Conservation (phyloP, 2,888 invertebrate species). For the Dascillus cervinus region DNA sequence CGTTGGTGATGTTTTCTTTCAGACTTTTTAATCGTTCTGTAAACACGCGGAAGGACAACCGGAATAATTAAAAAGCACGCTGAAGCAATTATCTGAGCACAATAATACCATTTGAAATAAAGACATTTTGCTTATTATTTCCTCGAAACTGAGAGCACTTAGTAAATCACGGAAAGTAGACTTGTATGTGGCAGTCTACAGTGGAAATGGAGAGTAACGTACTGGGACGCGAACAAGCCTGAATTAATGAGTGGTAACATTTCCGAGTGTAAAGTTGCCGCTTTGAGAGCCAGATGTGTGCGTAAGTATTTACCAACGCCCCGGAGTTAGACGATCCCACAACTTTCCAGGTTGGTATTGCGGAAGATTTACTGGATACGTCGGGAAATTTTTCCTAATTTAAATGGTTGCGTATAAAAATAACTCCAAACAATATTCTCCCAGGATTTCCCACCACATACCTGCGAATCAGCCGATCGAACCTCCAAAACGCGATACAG, state of each 20-base stretch:
- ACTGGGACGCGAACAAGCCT: constrained; percentile 29
- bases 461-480: too few species aligned
- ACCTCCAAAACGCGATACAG: too few species aligned
- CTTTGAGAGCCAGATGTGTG: constrained; percentile 31
- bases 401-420: too few species aligned
- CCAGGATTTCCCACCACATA: too few species aligned
- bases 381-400: too few species aligned
- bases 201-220: constrained; percentile 26
- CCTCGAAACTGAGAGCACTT: constrained; percentile 21
- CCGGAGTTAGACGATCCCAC: constrained; percentile 26
- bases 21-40: too few species aligned
- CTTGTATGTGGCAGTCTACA: constrained; percentile 22
- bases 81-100: too few species aligned
- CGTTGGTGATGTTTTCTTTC: too few species aligned
- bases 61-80: too few species aligned
- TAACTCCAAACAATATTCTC: too few species aligned
- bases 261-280: constrained; percentile 34
- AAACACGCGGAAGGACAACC: too few species aligned
- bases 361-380: constrained; percentile 15
- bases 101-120: too few species aligned
- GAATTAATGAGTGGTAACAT: constrained; percentile 36
- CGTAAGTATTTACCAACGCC: constrained; percentile 30
- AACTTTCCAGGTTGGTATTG: constrained; percentile 29
- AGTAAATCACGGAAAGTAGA: constrained; percentile 23
- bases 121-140: constrained; percentile 16